phyloP scores from a whole-genome alignment of 1,140 invertebrate genomes.

The Parapsyche elsis region DNA sequence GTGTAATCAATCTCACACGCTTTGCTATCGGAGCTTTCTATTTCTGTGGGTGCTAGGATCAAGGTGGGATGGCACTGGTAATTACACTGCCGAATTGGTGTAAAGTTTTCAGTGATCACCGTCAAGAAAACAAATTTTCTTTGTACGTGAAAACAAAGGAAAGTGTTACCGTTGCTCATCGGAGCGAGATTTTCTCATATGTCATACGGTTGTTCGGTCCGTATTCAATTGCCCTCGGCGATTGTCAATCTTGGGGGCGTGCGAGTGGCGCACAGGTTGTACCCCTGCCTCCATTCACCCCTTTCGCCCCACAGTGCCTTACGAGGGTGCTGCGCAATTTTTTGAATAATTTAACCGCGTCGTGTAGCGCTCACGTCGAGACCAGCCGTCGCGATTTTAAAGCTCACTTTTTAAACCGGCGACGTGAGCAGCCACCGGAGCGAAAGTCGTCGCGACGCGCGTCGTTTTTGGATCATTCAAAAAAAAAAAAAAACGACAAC shows the following conservation, averaged over 20 bases:
- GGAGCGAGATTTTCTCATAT: not conserved
- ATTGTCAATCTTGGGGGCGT: not conserved
- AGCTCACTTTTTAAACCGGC: constrained; percentile 41
- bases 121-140: no score
- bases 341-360: constrained; percentile 52
- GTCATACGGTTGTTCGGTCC: not conserved
- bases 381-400: constrained; percentile 49
- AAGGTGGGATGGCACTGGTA: no score
- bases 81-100: no score
- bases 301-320: not conserved
- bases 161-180: no score
- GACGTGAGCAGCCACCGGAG: constrained; percentile 36
- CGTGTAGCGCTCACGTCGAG: constrained; percentile 46
- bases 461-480: constrained; percentile 37
- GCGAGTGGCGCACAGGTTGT: not conserved
- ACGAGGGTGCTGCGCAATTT: constrained; percentile 35
- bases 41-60: no score
- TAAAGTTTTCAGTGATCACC: no score
- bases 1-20: no score
- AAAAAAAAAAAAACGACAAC: no score
- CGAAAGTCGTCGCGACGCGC: constrained; percentile 16
- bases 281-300: not conserved
- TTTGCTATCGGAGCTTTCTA: no score
- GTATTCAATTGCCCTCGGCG: not conserved
- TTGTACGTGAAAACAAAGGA: no score